phyloP scores from a whole-genome alignment of 2,113 vertebrate genomes.

The Glaucidium brasilianum region DNA sequence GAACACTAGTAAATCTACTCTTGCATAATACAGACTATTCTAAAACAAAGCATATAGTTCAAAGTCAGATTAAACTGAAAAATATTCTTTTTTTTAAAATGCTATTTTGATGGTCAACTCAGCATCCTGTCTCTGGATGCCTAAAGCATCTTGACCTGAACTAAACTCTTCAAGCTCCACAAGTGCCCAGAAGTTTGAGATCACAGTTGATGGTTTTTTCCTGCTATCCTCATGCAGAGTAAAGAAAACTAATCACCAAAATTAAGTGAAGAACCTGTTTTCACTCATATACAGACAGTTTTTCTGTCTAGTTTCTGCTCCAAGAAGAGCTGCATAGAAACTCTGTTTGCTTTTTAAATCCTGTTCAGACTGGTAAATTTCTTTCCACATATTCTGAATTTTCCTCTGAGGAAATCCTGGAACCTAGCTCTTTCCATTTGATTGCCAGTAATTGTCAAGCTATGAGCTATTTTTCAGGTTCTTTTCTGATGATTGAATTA shows the following conservation, averaged over 20 bases:
- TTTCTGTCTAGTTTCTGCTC: not conserved
- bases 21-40: not conserved
- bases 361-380: not conserved
- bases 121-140: not conserved
- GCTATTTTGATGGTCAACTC: not conserved
- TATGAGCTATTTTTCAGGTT: not conserved
- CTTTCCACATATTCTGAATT: not conserved
- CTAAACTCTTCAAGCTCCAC: not conserved
- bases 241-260: not conserved
- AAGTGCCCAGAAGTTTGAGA: not conserved
- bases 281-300: not conserved
- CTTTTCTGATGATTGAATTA: not conserved
- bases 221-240: not conserved
- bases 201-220: not conserved
- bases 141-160: not conserved
- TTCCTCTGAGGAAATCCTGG: not conserved
- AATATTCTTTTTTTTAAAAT: not conserved
- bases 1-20: not conserved
- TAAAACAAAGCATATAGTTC: not conserved
- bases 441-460: not conserved
- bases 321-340: not conserved
- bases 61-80: not conserved
- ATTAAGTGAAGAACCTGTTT: not conserved
- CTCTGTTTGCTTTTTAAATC: not conserved
- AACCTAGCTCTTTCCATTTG: not conserved